Percentiles rank a stretch among this genome's conserved stretches.
Evolutionary conservation across 2,888 invertebrate species (phyloP).

Genomic region (Amiota minor): DNA sequence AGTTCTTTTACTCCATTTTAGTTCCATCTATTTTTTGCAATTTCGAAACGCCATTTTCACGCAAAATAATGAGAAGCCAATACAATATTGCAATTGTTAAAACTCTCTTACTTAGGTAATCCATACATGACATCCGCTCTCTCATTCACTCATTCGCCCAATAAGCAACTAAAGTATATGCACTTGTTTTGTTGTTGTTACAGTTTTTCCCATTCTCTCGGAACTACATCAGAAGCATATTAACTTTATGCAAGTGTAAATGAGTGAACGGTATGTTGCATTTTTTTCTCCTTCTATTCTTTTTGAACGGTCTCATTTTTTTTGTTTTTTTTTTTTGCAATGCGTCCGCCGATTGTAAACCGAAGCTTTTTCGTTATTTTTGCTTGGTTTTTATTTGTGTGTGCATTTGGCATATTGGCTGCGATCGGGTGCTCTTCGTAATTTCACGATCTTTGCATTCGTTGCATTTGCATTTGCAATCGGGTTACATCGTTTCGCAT

Average conservation of each 20-base stretch:
- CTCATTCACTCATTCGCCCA: background rate
- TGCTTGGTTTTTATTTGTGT: too few species aligned
- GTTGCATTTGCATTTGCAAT: too few species aligned
- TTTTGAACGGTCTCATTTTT: too few species aligned
- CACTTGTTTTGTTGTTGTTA: background rate
- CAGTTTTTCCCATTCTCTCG: background rate
- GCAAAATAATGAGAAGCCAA: background rate
- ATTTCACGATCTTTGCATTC: too few species aligned
- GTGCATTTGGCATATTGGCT: background rate
- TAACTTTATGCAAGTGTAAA: too few species aligned
- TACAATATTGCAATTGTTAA: background rate
- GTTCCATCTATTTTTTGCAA: background rate
- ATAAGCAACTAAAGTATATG: background rate
- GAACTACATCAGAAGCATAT: too few species aligned
- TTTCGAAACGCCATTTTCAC: background rate
- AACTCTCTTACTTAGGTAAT: background rate
- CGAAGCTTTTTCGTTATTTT: too few species aligned
- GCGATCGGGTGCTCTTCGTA: background rate
- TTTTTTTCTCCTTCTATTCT: too few species aligned
- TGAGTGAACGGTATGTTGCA: too few species aligned
- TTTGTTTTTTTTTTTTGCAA: too few species aligned
- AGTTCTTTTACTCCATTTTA: background rate
- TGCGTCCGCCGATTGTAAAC: too few species aligned
- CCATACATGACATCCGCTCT: background rate
- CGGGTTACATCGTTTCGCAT: too few species aligned